These are phyloP conservation scores for Halichoerus grypus DNA, from an alignment of 2,113 vertebrate genomes.

Conservation along the genomic window DNA sequence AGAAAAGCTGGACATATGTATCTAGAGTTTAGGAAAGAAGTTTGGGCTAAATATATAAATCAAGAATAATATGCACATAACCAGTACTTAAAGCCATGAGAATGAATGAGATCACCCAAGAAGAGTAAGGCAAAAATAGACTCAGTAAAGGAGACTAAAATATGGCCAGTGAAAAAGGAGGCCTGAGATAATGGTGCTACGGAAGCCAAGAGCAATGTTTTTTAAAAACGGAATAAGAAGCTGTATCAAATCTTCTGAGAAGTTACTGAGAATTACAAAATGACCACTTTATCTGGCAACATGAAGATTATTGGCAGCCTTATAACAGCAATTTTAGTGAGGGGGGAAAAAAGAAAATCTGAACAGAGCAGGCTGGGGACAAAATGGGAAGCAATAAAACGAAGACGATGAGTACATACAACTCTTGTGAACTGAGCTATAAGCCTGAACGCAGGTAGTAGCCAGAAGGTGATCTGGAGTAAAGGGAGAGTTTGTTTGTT, in stretches of 20 bases:
- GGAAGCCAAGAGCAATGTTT: neutral
- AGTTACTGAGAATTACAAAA: conserved; percentile 41
- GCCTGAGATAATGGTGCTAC: neutral
- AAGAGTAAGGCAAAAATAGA: neutral
- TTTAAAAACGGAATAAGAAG: neutral
- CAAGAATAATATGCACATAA: neutral
- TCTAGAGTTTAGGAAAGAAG: conserved; percentile 26
- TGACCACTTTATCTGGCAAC: neutral
- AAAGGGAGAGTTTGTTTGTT: neutral
- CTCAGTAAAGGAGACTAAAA: neutral
- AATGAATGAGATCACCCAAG: neutral
- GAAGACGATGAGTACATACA: neutral
- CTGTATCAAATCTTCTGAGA: conserved; percentile 2
- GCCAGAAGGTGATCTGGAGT: neutral
- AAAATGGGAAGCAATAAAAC: neutral
- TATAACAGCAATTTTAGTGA: neutral
- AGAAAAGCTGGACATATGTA: neutral
- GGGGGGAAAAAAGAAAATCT: neutral
- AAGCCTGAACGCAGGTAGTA: neutral
- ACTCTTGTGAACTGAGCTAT: neutral
- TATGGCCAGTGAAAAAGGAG: neutral
- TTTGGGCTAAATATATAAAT: conserved; percentile 7
- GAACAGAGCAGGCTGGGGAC: neutral
- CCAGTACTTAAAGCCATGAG: neutral
- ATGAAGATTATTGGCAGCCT: neutral